Percentiles rank a stretch among this genome's conserved stretches.
These are phyloP conservation scores for Tiliqua scincoides DNA, from an alignment of 2,113 vertebrate genomes.

Conservation along the genomic window DNA sequence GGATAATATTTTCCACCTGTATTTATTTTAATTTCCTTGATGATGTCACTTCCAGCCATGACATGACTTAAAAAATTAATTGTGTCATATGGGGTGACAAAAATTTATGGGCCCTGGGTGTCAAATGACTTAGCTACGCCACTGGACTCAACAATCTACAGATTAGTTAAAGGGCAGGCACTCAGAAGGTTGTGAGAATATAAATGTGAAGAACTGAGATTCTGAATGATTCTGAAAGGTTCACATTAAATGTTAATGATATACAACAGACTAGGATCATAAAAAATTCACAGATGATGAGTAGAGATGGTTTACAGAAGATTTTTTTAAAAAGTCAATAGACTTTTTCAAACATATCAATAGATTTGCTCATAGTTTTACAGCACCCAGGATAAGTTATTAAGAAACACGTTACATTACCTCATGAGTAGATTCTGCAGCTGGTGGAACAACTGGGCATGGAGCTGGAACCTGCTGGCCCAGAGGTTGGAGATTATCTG, in stretches of 20 bases:
- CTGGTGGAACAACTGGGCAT: slow-evolving; percentile 57
- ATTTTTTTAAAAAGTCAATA: neutral
- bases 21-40: too few species aligned
- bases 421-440: slow-evolving; percentile 72
- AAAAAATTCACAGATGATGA: neutral
- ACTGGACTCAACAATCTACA: neutral
- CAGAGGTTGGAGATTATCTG: slow-evolving; percentile 64
- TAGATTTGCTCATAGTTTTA: neutral
- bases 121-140: too few species aligned
- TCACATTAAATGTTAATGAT: neutral
- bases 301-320: slow-evolving; percentile 6
- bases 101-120: too few species aligned
- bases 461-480: slow-evolving; percentile 71
- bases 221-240: neutral
- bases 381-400: neutral
- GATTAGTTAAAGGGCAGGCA: neutral
- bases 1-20: too few species aligned
- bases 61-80: too few species aligned
- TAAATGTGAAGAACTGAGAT: neutral
- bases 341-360: neutral
- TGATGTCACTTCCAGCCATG: too few species aligned
- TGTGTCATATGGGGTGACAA: too few species aligned
- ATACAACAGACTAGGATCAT: neutral
- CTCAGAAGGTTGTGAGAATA: neutral
- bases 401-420: slow-evolving; percentile 56